phyloP scores from a whole-genome alignment of 2,888 invertebrate species.

The Sepiola atlantica region DNA sequence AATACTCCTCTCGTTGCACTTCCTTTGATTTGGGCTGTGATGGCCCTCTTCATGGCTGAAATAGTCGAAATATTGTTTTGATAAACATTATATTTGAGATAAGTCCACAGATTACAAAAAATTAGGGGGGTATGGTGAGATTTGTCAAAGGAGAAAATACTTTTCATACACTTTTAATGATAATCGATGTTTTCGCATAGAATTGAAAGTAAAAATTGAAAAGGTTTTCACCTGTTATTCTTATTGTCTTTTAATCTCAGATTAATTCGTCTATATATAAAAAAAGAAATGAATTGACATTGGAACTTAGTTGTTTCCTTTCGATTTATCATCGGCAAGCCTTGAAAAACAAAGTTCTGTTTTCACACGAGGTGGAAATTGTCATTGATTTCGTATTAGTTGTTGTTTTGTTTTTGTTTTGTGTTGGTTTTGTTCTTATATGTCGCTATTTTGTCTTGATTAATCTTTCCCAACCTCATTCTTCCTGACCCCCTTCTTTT shows the following conservation, averaged over 20 bases:
- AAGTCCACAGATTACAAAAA: too few relatives aligned
- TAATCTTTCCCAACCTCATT: not conserved
- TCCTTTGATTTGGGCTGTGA: too few relatives aligned
- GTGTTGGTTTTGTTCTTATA: not conserved
- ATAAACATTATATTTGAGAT: too few relatives aligned
- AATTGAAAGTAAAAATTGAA: not conserved
- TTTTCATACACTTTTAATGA: not conserved
- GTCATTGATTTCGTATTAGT: not conserved
- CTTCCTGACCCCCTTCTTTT: not conserved
- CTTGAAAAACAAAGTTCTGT: not conserved
- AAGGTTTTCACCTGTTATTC: not conserved
- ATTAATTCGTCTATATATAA: not conserved
- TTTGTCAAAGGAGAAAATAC: too few relatives aligned
- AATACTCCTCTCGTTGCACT: too few relatives aligned
- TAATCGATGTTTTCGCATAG: not conserved
- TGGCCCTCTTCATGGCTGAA: too few relatives aligned
- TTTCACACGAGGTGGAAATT: not conserved
- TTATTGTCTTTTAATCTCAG: not conserved
- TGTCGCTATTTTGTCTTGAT: not conserved
- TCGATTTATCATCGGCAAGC: not conserved
- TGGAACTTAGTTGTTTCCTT: not conserved
- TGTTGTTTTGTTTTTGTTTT: not conserved
- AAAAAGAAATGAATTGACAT: not conserved
- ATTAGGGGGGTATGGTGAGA: too few relatives aligned
- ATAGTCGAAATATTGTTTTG: too few relatives aligned